These are phyloP conservation scores for Propsilocerus akamusi DNA, from an alignment of 1,140 invertebrate species.

Conservation along the genomic window DNA sequence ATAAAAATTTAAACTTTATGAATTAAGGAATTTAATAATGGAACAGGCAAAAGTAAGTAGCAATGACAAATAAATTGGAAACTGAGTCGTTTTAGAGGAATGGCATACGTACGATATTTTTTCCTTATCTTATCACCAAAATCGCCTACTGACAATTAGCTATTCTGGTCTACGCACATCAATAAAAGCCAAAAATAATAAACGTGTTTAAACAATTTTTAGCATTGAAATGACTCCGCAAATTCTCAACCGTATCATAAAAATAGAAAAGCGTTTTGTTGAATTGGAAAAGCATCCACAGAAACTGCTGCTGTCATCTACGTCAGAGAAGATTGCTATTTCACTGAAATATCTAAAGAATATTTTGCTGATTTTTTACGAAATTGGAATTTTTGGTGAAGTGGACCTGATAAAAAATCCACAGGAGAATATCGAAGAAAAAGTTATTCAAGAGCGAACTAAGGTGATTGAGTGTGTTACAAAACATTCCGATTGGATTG, in stretches of 20 bases:
- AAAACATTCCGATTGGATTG: not conserved
- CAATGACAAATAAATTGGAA: too few relatives aligned
- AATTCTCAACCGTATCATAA: not conserved
- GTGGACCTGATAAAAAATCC: not conserved
- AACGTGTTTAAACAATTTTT: too few relatives aligned
- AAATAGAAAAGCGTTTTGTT: not conserved
- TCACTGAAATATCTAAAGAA: not conserved
- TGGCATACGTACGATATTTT: too few relatives aligned
- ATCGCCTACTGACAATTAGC: too few relatives aligned
- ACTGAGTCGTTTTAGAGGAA: too few relatives aligned
- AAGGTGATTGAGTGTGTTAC: not conserved
- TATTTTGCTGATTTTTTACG: not conserved
- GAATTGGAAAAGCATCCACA: not conserved
- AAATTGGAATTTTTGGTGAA: not conserved
- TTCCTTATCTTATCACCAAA: too few relatives aligned
- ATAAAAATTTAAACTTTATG: too few relatives aligned
- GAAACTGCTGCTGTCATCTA: not conserved
- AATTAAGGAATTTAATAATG: too few relatives aligned
- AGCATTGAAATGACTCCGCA: not conserved
- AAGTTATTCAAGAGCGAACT: not conserved
- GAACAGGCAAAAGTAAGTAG: too few relatives aligned
- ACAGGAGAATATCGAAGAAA: not conserved
- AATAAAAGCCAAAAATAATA: too few relatives aligned
- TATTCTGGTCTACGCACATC: too few relatives aligned
- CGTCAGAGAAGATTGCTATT: not conserved